Conservation (phyloP, 2,797 vertebrate genomes). For the Coreius guichenoti region DNA sequence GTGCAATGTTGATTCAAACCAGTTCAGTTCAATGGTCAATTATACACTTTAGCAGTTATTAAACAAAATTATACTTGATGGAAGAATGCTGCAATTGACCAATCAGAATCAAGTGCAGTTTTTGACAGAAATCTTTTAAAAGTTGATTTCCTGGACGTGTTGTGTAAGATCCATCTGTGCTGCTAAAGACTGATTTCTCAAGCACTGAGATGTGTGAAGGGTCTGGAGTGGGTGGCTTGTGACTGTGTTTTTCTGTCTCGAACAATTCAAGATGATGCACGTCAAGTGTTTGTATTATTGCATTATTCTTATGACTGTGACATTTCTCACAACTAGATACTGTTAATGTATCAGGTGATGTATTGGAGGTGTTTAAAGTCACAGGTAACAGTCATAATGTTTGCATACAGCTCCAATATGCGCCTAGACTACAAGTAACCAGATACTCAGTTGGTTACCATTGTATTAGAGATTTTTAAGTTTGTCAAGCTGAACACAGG, state of each 20-base stretch:
- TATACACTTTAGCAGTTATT: neutral
- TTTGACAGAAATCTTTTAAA: constrained; percentile 40
- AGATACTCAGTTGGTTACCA: neutral
- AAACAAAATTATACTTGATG: neutral
- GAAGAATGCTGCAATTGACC: neutral
- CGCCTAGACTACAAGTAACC: neutral
- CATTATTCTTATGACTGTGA: neutral
- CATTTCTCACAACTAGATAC: neutral
- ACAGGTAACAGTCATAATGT: neutral
- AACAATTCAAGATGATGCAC: constrained; percentile 1
- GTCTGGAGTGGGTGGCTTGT: constrained; percentile 44
- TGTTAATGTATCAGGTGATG: neutral
- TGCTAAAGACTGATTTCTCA: constrained; percentile 35
- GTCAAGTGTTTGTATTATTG: neutral
- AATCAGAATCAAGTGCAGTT: constrained; percentile 5
- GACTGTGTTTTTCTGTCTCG: constrained; percentile 18
- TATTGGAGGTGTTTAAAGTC: neutral
- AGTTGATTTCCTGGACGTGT: constrained; percentile 40
- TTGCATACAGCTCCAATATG: neutral
- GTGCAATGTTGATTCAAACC: neutral
- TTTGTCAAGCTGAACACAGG: neutral
- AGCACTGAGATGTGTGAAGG: constrained; percentile 46
- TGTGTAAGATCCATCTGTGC: constrained; percentile 63
- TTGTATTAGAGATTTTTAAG: neutral
- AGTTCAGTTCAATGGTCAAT: neutral